phyloP scores from a whole-genome alignment of 1,140 invertebrate species.

The Calephelis virginiensis region DNA sequence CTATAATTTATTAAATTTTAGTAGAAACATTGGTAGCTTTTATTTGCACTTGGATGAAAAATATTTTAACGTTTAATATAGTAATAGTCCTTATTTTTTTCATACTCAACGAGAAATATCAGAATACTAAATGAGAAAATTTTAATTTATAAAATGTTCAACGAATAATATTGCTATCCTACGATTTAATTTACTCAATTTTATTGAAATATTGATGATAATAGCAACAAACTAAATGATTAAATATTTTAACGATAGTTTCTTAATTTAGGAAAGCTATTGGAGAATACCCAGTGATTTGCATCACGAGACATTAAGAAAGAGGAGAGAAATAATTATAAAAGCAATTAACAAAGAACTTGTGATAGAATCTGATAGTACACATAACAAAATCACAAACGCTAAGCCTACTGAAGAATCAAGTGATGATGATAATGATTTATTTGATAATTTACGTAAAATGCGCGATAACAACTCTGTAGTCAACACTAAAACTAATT shows the following conservation, averaged over 20 bases:
- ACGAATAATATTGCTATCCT: no score
- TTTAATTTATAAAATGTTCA: no score
- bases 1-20: no score
- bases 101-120: no score
- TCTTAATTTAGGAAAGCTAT: conserved; percentile 76
- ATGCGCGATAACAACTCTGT: conserved; percentile 30
- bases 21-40: no score
- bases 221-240: no score
- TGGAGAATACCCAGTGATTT: conserved; percentile 81
- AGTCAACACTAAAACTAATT: neutral
- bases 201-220: no score
- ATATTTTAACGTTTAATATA: no score
- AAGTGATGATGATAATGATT: conserved; percentile 56
- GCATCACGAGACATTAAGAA: conserved; percentile 62
- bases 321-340: conserved; percentile 61
- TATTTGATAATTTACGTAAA: conserved; percentile 62
- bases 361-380: conserved; percentile 39
- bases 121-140: no score
- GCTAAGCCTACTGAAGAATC: conserved; percentile 37
- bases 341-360: conserved; percentile 65
- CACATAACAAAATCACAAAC: conserved; percentile 10
- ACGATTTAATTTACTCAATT: no score
- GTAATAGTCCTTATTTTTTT: no score
- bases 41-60: no score
- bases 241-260: neutral